phyloP scores from a whole-genome alignment of 2,797 vertebrate species.

The Pseudotriccus pelzelni region DNA sequence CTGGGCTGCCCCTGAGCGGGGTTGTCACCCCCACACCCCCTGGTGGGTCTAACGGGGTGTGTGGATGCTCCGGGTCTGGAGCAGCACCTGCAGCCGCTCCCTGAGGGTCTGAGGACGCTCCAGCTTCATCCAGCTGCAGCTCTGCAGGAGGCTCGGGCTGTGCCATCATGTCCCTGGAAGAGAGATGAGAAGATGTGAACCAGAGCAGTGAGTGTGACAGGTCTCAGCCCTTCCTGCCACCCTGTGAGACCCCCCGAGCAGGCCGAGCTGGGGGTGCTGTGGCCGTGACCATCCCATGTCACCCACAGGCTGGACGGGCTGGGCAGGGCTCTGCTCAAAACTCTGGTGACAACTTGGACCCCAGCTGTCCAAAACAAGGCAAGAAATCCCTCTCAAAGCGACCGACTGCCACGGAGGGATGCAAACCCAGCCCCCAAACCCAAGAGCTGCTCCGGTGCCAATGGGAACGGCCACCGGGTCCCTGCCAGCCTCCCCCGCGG shows the following conservation, averaged over 20 bases:
- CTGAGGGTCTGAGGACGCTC: neutral
- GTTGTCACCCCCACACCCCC: neutral
- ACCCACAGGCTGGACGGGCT: neutral
- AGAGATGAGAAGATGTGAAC: neutral
- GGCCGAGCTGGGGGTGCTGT: neutral
- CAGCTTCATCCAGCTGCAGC: neutral
- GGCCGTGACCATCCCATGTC: neutral
- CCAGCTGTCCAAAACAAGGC: neutral
- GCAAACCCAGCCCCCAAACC: neutral
- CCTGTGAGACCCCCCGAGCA: fast-evolving
- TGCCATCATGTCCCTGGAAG: slow-evolving; percentile 67
- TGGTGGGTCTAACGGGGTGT: fast-evolving
- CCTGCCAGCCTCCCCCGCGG: fast-evolving
- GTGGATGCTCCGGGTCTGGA: fast-evolving
- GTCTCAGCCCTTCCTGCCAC: neutral
- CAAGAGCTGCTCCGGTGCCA: fast-evolving
- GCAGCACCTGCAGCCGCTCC: neutral
- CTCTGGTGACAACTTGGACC: neutral
- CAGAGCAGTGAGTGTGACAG: neutral
- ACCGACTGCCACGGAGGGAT: fast-evolving
- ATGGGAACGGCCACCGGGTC: fast-evolving
- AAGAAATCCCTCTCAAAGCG: neutral
- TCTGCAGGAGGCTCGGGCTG: neutral
- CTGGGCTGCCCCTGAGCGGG: neutral
- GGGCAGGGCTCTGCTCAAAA: fast-evolving